These are phyloP conservation scores for Cantharis lateralis DNA, from an alignment of 2,888 invertebrate species.

Conservation along the genomic window DNA sequence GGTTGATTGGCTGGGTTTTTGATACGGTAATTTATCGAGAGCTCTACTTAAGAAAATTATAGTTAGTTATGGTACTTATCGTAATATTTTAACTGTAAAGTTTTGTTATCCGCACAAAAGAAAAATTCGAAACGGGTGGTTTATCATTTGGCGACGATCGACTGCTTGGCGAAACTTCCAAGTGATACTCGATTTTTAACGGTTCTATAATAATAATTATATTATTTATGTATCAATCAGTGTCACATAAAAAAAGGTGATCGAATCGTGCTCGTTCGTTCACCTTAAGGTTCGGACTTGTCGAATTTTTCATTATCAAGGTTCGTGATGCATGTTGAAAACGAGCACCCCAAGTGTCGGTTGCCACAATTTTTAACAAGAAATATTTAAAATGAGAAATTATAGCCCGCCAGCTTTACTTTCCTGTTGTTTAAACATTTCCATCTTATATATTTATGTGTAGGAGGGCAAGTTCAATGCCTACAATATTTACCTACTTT, in stretches of 20 bases:
- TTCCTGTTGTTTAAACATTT: constrained; percentile 7
- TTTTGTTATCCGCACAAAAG: not conserved
- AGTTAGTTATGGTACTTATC: not conserved
- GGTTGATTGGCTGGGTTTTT: not conserved
- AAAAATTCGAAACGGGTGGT: not conserved
- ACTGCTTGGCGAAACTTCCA: not conserved
- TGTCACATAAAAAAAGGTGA: constrained; percentile 8
- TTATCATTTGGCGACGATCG: not conserved
- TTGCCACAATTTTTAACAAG: not conserved
- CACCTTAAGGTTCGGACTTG: constrained; percentile 11
- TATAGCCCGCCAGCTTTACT: constrained; percentile 35
- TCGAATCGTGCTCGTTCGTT: constrained; percentile 10
- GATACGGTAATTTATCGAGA: not conserved
- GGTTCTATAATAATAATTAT: constrained; percentile 5
- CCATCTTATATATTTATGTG: constrained; percentile 27
- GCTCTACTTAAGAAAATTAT: not conserved
- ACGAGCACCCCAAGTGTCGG: not conserved
- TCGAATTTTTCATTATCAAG: not conserved
- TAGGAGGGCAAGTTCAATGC: constrained; percentile 42
- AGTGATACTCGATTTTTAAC: constrained; percentile 1
- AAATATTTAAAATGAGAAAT: constrained; percentile 27
- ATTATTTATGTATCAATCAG: constrained; percentile 13
- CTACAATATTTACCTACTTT: constrained; percentile 37
- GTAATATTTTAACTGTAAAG: not conserved
- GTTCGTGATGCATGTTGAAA: not conserved